Conservation (phyloP, 2,113 vertebrate species). For the Rhinoderma darwinii region DNA sequence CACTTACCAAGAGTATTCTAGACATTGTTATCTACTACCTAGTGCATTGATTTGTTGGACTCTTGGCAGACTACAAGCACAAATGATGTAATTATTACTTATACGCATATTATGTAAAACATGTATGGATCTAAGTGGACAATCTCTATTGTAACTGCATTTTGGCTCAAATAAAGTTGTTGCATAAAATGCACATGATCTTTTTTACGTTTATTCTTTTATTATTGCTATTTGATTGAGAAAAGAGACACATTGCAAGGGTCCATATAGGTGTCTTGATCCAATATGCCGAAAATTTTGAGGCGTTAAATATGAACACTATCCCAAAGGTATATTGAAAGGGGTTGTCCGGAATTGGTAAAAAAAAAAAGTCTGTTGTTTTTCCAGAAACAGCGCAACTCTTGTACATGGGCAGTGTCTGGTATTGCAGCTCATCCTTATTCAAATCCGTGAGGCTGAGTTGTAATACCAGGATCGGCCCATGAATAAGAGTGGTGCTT, state of each 20-base stretch:
- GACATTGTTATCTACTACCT: constrained; percentile 20
- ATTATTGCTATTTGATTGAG: neutral
- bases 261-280: neutral
- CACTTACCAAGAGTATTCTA: neutral
- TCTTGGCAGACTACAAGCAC: constrained; percentile 72
- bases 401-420: too few species aligned
- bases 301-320: neutral
- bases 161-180: constrained; percentile 82
- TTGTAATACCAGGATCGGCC: too few species aligned
- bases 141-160: constrained; percentile 79
- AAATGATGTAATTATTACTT: constrained; percentile 72
- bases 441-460: too few species aligned
- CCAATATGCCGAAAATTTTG: neutral
- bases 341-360: too few species aligned
- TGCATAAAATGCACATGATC: constrained; percentile 69
- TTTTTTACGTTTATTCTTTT: constrained; percentile 51
- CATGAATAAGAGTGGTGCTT: too few species aligned
- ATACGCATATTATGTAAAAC: constrained; percentile 72
- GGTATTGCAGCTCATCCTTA: too few species aligned
- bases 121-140: constrained; percentile 72
- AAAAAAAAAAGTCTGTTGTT: too few species aligned
- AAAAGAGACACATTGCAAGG: neutral
- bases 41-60: constrained; percentile 61
- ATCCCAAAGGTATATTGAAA: neutral
- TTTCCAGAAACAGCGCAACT: too few species aligned